phyloP scores from a whole-genome alignment of 2,113 vertebrate genomes.

The Sarotherodon lohbergeri region DNA sequence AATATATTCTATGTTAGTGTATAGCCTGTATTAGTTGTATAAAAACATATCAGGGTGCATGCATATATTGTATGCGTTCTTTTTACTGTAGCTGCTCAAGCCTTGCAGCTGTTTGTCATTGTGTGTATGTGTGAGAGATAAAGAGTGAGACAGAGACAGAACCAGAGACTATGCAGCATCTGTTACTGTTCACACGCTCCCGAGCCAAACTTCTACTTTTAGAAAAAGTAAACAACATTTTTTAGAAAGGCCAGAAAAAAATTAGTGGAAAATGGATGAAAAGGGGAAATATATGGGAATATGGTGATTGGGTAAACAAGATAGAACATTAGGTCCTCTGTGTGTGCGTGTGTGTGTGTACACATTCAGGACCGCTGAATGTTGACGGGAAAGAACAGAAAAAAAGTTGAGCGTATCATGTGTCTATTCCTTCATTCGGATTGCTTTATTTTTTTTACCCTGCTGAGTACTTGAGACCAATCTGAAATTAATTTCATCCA shows the following conservation, averaged over 20 bases:
- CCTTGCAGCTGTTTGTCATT: slow-evolving; percentile 58
- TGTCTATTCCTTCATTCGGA: neutral
- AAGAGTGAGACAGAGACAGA: slow-evolving; percentile 12
- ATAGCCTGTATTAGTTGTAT: neutral
- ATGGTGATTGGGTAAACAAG: neutral
- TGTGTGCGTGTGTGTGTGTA: neutral
- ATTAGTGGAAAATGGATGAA: neutral
- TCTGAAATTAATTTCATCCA: neutral
- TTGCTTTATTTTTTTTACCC: neutral
- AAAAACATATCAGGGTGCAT: neutral
- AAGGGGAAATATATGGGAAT: neutral
- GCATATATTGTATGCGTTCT: neutral
- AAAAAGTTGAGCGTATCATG: neutral
- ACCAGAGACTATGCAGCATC: slow-evolving; percentile 47
- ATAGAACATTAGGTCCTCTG: neutral
- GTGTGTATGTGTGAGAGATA: slow-evolving; percentile 27
- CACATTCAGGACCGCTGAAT: neutral
- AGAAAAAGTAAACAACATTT: slow-evolving; percentile 59
- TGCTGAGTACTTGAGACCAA: neutral
- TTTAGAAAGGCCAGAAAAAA: neutral
- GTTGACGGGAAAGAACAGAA: neutral
- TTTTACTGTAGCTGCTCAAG: slow-evolving; percentile 14
- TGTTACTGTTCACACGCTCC: slow-evolving; percentile 68
- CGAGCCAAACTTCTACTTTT: slow-evolving; percentile 61
- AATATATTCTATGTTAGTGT: neutral